Conservation (phyloP, 2,113 vertebrate species). For the Alouatta palliata region DNA sequence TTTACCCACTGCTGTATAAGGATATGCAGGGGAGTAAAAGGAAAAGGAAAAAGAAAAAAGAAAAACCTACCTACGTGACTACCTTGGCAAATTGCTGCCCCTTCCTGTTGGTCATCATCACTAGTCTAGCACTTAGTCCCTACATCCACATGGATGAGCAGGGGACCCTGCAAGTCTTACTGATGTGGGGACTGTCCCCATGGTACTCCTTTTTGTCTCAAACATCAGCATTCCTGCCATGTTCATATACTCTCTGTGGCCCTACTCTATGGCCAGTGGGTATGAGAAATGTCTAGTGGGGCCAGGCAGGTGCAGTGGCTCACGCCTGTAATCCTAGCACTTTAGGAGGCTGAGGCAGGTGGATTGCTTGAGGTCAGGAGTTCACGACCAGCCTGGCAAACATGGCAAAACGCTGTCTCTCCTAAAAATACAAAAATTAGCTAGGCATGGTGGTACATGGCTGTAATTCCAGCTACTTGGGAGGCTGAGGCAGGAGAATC, state of each 20-base stretch:
- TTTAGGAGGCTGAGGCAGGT: too few species aligned
- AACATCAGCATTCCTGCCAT: background rate
- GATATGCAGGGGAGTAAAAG: background rate
- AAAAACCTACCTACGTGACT: background rate
- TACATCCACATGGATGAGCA: background rate
- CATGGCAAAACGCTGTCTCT: too few species aligned
- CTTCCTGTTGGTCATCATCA: background rate
- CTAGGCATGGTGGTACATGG: too few species aligned
- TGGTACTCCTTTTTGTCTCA: background rate
- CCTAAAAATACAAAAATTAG: too few species aligned
- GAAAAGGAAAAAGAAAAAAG: accelerated
- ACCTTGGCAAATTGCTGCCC: background rate
- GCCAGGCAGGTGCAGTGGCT: too few species aligned
- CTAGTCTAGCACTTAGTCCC: background rate
- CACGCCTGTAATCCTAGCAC: too few species aligned
- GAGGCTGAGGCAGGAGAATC: too few species aligned
- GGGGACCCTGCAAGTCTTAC: background rate
- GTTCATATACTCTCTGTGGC: background rate
- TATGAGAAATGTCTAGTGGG: background rate
- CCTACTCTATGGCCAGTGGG: background rate
- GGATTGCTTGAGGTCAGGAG: too few species aligned
- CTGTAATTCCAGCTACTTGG: too few species aligned
- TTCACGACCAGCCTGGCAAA: too few species aligned
- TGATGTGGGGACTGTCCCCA: background rate
- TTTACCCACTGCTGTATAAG: background rate